phyloP scores from a whole-genome alignment of 2,888 invertebrate species.

The Lasioglossum morio region DNA sequence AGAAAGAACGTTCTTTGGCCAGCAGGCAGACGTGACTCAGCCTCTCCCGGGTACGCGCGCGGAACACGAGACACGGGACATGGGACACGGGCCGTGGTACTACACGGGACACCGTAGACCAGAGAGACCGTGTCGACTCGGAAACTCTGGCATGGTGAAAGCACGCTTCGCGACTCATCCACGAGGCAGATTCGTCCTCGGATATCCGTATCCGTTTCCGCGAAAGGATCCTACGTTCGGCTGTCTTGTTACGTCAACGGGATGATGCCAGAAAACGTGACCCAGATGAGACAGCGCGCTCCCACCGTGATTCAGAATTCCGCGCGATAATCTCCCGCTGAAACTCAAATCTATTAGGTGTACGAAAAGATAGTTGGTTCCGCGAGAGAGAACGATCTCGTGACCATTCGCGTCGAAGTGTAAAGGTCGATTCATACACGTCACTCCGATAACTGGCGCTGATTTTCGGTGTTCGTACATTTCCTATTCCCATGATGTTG shows the following conservation, averaged over 20 bases:
- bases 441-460: too few species aligned
- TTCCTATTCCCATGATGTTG: too few species aligned
- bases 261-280: neutral
- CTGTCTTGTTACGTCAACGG: neutral
- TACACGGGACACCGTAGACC: neutral
- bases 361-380: neutral
- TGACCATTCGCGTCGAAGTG: rapidly evolving
- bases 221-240: conserved; percentile 26
- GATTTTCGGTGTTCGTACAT: too few species aligned
- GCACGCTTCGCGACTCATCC: conserved; percentile 62
- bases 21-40: conserved; percentile 66
- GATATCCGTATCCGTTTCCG: conserved; percentile 50
- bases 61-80: conserved; percentile 37
- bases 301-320: neutral
- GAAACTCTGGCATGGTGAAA: conserved; percentile 68
- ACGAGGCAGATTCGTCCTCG: conserved; percentile 32
- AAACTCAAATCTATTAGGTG: neutral
- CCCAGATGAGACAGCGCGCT: neutral
- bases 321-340: neutral
- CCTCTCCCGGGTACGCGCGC: conserved; percentile 49
- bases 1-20: conserved; percentile 54
- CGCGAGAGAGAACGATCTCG: neutral
- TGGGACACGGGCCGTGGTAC: neutral
- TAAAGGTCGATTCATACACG: neutral
- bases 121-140: conserved; percentile 26